Conservation (phyloP, 2,888 invertebrate species). For the Allygus modestus region DNA sequence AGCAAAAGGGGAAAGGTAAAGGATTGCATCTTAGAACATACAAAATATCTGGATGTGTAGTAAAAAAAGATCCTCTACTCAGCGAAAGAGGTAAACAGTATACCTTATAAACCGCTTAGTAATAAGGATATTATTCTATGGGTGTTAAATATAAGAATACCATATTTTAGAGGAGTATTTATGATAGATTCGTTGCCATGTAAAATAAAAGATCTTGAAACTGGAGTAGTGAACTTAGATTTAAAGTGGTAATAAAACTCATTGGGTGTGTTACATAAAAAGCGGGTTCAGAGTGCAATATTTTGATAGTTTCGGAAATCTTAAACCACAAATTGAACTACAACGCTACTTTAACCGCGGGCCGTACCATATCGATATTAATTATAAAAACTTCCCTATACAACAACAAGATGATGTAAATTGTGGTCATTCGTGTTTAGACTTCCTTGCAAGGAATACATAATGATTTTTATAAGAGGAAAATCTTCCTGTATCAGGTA, state of each 20-base stretch:
- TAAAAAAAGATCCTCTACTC: conserved; percentile 1
- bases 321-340: not conserved
- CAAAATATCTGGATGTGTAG: not conserved
- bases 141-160: not conserved
- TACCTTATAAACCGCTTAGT: not conserved
- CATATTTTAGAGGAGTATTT: conserved; percentile 28
- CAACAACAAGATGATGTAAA: not conserved
- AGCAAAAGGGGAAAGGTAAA: no score
- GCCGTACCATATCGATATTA: not conserved
- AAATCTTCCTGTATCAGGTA: not conserved
- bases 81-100: not conserved
- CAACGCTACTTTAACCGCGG: not conserved
- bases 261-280: conserved; percentile 24
- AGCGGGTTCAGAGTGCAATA: not conserved
- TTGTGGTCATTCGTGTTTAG: conserved; percentile 28
- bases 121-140: not conserved
- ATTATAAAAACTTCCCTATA: conserved; percentile 23
- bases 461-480: conserved; percentile 37
- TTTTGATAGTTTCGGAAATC: conserved; percentile 28
- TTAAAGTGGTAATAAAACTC: not conserved
- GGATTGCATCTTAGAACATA: not conserved
- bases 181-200: not conserved
- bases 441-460: not conserved
- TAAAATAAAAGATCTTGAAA: not conserved
- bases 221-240: not conserved